Evolutionary conservation across 2,888 invertebrate species (phyloP).

Genomic region (Polietes domitor): DNA sequence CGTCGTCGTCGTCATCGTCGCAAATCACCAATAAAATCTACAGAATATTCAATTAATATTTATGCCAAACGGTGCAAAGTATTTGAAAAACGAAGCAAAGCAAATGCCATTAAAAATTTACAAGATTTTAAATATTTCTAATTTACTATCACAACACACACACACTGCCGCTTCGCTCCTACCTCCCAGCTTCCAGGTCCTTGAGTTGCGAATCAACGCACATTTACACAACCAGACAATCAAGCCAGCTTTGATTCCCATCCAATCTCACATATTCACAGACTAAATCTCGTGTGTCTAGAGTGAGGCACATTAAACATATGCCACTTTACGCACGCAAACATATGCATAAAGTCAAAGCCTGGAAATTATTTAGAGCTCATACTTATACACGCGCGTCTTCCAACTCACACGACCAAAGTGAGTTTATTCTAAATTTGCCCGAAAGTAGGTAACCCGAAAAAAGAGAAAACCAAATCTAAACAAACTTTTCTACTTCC

Average conservation of each 20-base stretch:
- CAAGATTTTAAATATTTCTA: neutral
- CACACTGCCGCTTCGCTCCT: neutral
- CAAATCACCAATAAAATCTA: no score
- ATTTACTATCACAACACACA: slow-evolving; percentile 1
- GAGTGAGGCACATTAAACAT: neutral
- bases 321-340: neutral
- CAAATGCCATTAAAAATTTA: neutral
- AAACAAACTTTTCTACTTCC: neutral
- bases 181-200: neutral
- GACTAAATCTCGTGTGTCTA: neutral
- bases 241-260: neutral
- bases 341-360: neutral
- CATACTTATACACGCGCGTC: neutral
- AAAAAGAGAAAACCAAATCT: neutral
- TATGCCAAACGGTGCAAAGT: neutral
- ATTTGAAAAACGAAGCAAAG: neutral
- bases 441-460: neutral
- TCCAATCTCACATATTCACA: neutral
- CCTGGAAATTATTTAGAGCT: slow-evolving; percentile 1
- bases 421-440: neutral
- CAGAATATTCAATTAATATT: neutral
- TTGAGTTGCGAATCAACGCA: neutral
- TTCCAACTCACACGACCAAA: neutral
- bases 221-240: neutral
- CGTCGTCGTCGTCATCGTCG: no score